Percentiles rank a stretch among this genome's conserved stretches.
Evolutionary conservation across 2,888 invertebrate genomes (phyloP).

Genomic region (Heteromyza rotundicornis): DNA sequence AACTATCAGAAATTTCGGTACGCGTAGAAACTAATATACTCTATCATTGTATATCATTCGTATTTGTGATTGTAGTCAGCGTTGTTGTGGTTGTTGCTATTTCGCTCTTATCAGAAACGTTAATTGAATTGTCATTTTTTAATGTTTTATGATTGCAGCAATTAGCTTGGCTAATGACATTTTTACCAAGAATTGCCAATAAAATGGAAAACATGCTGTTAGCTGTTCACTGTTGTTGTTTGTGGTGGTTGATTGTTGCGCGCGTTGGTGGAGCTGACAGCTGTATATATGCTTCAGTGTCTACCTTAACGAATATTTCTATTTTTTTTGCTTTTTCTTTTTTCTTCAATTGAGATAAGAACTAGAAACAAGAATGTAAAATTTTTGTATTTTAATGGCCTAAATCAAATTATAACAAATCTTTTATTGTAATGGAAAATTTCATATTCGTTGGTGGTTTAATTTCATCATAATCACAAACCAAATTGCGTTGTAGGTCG

Average conservation of each 20-base stretch:
- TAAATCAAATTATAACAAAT: neutral
- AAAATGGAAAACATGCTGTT: slow-evolving; percentile 1
- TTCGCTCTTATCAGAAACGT: neutral
- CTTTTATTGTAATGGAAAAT: neutral
- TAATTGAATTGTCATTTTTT: slow-evolving; percentile 5
- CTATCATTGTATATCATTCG: no score
- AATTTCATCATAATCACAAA: neutral
- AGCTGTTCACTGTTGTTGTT: neutral
- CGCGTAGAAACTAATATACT: neutral
- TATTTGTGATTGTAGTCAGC: neutral
- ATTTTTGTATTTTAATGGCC: neutral
- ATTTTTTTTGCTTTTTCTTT: neutral
- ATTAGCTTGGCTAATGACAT: slow-evolving; percentile 3
- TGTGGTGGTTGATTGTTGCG: neutral
- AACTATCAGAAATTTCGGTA: neutral
- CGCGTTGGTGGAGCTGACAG: neutral
- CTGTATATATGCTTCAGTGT: neutral
- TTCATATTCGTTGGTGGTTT: neutral
- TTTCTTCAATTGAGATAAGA: neutral
- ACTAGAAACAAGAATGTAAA: neutral
- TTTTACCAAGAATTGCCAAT: slow-evolving; percentile 8
- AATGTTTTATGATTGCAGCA: slow-evolving; percentile 3
- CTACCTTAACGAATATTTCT: neutral
- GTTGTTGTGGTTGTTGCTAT: neutral
- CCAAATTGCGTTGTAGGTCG: neutral